Evolutionary conservation across 2,113 vertebrate genomes (phyloP), one percentile per base, ranked within the genome.

Genomic region (Dipodomys merriami): DNA sequence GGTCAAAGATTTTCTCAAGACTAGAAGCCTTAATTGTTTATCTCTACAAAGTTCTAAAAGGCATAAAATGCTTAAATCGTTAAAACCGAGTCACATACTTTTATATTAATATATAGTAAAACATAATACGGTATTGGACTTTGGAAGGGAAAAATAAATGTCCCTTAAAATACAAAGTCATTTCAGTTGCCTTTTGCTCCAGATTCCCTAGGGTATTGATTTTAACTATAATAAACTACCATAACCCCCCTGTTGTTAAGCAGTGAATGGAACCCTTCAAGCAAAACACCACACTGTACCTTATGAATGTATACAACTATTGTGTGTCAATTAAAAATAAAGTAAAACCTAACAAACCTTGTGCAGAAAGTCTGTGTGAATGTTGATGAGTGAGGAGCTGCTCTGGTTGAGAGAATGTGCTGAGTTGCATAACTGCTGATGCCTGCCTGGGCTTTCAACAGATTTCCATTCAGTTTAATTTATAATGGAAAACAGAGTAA

Each of bases 71-170:
- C 33, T 49, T 78, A 81, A 25, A 86, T 44, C 29, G 68, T 94
- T 95, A 78, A 86, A 93, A 82, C 87, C 33, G 15, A 72, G 82
- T 44, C 76, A 81, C 83, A 25, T 84, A 69, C 82, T 90, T 90
- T 87, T 89, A 74, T 91, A 78, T 86, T 86, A 5, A 71, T 74
- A 64, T 71, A 64, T 10, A 69, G 11, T 82, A 85, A 83, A 95
- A n/a, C 23, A 72, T 86, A 74, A 23, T 80, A 68, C 0, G 82
- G 39, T 29, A 73, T 10, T 85, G 91, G 18, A 91, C 35, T 94
- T 97, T 88, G 39, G 91, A 94, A 88, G 39, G 57, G 15, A 83
- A 91, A 88, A 72, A 87, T 80, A 89, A 90, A 79, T 86, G 1
- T 60, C 57, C 76, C 10, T 79, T 69, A 90, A 9, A 87, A 72